phyloP scores from a whole-genome alignment of 2,113 vertebrate genomes.

The Neotoma lepida region DNA sequence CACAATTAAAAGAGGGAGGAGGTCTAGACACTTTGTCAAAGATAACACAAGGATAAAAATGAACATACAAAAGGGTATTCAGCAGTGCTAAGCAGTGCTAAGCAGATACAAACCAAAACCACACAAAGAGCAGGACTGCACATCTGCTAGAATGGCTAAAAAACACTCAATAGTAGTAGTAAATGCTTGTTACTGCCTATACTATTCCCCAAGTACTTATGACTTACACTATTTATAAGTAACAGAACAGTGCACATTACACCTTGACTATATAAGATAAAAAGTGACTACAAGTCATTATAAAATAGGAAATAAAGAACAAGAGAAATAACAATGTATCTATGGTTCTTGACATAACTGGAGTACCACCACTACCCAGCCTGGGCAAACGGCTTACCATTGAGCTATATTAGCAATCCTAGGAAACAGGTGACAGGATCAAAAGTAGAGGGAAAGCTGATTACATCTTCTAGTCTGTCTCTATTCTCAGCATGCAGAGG shows the following conservation, averaged over 20 bases:
- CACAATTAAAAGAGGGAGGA: neutral
- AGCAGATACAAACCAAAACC: neutral
- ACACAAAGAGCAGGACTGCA: neutral
- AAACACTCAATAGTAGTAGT: neutral
- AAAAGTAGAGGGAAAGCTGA: neutral
- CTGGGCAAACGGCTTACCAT: neutral
- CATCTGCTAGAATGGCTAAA: neutral
- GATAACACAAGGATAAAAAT: neutral
- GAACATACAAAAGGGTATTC: neutral
- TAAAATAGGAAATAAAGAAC: conserved; percentile 27
- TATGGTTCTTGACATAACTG: neutral
- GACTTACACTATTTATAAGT: neutral
- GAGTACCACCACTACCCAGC: neutral
- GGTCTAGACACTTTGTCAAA: neutral
- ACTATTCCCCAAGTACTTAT: neutral
- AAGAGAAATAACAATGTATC: neutral
- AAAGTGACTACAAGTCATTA: neutral
- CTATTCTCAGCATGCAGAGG: neutral
- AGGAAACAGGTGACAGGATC: too few species aligned
- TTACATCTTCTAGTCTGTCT: neutral
- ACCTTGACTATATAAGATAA: neutral
- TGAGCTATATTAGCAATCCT: neutral
- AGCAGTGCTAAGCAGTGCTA: neutral
- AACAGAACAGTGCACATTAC: neutral
- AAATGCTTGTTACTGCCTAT: neutral